phyloP scores from a whole-genome alignment of 2,888 invertebrate genomes.

The Flexamia atlantica region DNA sequence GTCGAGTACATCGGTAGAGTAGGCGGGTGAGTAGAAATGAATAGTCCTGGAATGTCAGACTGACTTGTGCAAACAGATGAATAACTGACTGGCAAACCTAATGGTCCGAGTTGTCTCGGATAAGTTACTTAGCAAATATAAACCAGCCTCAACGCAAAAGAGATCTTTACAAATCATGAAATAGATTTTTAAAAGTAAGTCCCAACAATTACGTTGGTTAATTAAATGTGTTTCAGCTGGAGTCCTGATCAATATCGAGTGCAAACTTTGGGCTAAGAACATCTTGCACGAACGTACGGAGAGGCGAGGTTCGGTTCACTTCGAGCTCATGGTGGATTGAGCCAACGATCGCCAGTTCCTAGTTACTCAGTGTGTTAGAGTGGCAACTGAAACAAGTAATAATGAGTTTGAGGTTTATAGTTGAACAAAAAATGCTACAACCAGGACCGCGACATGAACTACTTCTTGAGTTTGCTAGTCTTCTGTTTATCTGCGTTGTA shows the following conservation, averaged over 20 bases:
- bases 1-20: no score
- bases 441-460: not conserved
- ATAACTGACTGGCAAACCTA: no score
- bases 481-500: not conserved
- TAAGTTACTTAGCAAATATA: no score
- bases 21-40: no score
- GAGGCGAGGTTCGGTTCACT: constrained; percentile 84
- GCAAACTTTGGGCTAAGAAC: constrained; percentile 85
- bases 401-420: constrained; percentile 6
- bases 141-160: no score
- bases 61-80: no score
- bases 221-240: constrained; percentile 70
- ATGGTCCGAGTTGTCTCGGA: no score
- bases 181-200: no score
- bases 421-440: not conserved
- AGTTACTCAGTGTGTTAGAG: constrained; percentile 58
- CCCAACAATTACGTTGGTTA: no score
- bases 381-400: constrained; percentile 49
- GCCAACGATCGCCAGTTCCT: constrained; percentile 21
- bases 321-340: constrained; percentile 81
- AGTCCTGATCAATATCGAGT: constrained; percentile 79
- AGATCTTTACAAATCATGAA: no score
- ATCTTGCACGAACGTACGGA: constrained; percentile 83
- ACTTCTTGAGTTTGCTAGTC: constrained; percentile 28
- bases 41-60: no score